These are phyloP conservation scores for Crenichthys baileyi DNA, from an alignment of 2,797 vertebrate species.

Conservation along the genomic window DNA sequence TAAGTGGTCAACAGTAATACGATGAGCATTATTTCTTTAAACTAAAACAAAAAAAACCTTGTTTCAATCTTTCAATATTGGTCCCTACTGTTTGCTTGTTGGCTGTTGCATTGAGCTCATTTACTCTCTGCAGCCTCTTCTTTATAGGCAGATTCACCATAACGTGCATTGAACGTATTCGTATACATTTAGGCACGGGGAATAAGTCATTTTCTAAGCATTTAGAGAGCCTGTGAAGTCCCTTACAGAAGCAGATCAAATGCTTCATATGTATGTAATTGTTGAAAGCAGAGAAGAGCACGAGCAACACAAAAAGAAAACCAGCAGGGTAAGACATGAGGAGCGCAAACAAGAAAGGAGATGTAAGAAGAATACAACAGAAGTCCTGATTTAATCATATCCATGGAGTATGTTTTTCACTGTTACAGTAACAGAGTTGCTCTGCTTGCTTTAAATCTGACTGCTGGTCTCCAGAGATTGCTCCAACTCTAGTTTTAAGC, in stretches of 20 bases:
- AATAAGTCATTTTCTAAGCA: constrained; percentile 18
- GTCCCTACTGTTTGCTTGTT: constrained; percentile 10
- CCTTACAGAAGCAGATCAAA: constrained; percentile 21
- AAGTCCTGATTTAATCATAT: constrained; percentile 34
- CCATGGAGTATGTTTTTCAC: constrained; percentile 40
- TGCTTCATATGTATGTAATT: constrained; percentile 8
- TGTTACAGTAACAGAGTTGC: constrained; percentile 39
- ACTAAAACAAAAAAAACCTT: constrained; percentile 11
- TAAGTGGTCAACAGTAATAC: too few species aligned
- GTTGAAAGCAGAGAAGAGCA: constrained; percentile 21
- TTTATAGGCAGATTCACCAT: constrained; percentile 15
- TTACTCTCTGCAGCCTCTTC: background rate
- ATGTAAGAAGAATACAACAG: constrained; percentile 24
- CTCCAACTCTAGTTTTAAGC: constrained; percentile 21
- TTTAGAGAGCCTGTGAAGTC: background rate
- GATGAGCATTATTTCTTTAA: background rate
- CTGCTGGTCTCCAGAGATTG: constrained; percentile 46
- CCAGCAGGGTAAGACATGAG: constrained; percentile 15
- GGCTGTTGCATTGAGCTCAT: constrained; percentile 20
- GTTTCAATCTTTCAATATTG: background rate
- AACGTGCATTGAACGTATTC: constrained; percentile 14
- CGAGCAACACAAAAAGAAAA: constrained; percentile 4
- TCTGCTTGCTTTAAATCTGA: constrained; percentile 39
- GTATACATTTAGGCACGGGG: constrained; percentile 15
- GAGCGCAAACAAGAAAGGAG: constrained; percentile 27